Evolutionary conservation across 2,888 invertebrate genomes (phyloP).

Genomic region (Idaea dimidiata): DNA sequence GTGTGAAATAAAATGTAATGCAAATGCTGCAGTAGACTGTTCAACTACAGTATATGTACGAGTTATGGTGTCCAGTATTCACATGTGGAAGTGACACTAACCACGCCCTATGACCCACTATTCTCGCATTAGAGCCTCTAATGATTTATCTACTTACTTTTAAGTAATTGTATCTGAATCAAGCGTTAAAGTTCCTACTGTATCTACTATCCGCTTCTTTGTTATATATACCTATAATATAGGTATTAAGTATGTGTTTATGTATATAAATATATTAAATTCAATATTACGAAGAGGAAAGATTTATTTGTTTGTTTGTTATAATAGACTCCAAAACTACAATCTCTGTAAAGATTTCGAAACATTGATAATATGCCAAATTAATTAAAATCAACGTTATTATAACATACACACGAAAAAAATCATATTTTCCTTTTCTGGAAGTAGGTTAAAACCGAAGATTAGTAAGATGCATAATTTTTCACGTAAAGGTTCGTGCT

Average conservation of each 20-base stretch:
- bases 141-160: constrained; percentile 25
- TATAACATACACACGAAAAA: too few relatives aligned
- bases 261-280: too few relatives aligned
- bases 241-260: too few relatives aligned
- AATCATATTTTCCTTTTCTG: too few relatives aligned
- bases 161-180: constrained; percentile 23
- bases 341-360: too few relatives aligned
- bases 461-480: not conserved
- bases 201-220: not conserved
- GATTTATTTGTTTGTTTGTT: too few relatives aligned
- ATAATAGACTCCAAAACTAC: too few relatives aligned
- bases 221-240: too few relatives aligned
- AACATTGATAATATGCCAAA: too few relatives aligned
- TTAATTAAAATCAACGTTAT: too few relatives aligned
- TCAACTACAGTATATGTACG: constrained; percentile 22
- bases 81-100: constrained; percentile 26
- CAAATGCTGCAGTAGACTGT: constrained; percentile 20
- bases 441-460: too few relatives aligned
- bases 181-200: not conserved
- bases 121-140: constrained; percentile 21
- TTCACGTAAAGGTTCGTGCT: not conserved
- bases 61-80: constrained; percentile 25
- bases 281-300: too few relatives aligned
- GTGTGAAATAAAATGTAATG: constrained; percentile 13
- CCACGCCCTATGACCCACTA: constrained; percentile 33